Evolutionary conservation across 2,797 vertebrate genomes (phyloP), one percentile per base, ranked within the genome.

Genomic region (Dromococcyx pavoninus): DNA sequence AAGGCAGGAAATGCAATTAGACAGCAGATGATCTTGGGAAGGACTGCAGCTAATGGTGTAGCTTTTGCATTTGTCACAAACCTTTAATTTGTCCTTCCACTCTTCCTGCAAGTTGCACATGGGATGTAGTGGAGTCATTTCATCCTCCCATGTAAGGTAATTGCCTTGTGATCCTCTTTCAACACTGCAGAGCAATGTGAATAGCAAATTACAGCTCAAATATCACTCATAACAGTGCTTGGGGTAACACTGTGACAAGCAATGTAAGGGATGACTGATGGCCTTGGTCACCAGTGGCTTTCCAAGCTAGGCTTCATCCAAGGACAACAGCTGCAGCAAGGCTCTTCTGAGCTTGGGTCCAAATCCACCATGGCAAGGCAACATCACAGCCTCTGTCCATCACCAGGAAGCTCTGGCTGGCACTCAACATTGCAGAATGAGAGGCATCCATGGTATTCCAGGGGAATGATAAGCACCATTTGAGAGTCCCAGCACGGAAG

Each of bases 91-190:
- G 61, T 74, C 57, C 37, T 61, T 79, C 46, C 66, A 27, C 28
- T 73, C 53, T 72, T 81, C 37, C 54, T 82, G 53, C 64, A 91
- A 79, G 53, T 74, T 57, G 22, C 6, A 3, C 33, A 33, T 67
- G 32, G 44, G 64, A 54, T 39, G 12, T n/a, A 79, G 75, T 30
- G 35, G 48, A 58, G 60, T 84, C 48, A 83, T 74, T 88, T 92
- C 23, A 86, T 91, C 91, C 84, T 75, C 76, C 95, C 89, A 62
- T 84, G 54, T 80, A 89, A 96, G 75, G 57, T 41, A 95, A 83
- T 77, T 81, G 89, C 73, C 64, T 81, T n/a, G 33, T 88, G 33
- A 72, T 87, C 71, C 66, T 93, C 56, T 86, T 93, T 86, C 76
- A 88, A 28, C 51, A 32, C 32, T 64, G 50, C 60, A 53, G 32